Evolutionary conservation across 35 echinoderm and acorn worm species (phyloP), one percentile per base, ranked within the genome.

Genomic region (Anneissia japonica): DNA sequence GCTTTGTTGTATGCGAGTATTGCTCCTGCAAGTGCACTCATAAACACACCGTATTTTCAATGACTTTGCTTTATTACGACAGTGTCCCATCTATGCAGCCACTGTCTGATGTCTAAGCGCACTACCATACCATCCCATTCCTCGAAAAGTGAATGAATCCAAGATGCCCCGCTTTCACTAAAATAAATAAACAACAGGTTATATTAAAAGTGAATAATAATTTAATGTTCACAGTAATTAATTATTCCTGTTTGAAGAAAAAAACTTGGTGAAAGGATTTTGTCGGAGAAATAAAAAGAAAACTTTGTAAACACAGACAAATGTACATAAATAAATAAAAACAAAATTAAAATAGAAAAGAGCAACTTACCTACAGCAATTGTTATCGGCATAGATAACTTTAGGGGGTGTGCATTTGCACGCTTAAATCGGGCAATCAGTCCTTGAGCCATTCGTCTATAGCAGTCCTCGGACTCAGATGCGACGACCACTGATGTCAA

Each of bases 51-150:
- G 79, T 85, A 85, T 83, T 90, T 90, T 0, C 73, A 46, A 36
- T 90, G 89, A 12, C 74, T 36, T 38, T 90, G 89, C 45, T 86
- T 86, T 0, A 90, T 85, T 38, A 90, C 82, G 1, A 90, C 82
- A 73, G 82, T 40, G 36, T 91, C 89, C 89, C 89, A 91, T 36
- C 89, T 74, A 37, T 91, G 89, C 1, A 91, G 77, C 89, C 89
- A 91, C 35, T 86, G 89, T 4, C 89, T 14, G 56, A 86, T 86
- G 39, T 86, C 89, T 37, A 91, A 76, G 16, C 89, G 32, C 23
- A 91, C 43, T 28, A 91, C 89, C 89, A 91, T 86, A 17, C 89
- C 89, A 38, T 91, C 83, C 83, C 89, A 91, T 75, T 86, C 89
- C 31, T 85, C 38, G 33, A 91, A 91, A 4, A 91, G 83, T 12